Evolutionary conservation across 2,113 vertebrate species (phyloP).

Genomic region (Geococcyx californianus): DNA sequence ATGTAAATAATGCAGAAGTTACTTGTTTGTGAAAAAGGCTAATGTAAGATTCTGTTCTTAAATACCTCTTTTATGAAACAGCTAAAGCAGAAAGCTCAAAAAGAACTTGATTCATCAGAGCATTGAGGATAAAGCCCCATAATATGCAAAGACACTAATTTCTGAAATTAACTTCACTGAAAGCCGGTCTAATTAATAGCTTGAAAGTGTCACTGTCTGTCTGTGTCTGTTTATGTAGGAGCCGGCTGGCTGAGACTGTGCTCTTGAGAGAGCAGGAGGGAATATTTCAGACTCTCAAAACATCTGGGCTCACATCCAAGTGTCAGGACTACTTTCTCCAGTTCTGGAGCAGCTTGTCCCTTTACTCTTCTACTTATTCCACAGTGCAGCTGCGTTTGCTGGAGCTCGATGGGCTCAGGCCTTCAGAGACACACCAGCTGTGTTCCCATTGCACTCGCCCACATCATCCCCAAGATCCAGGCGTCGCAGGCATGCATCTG

Average conservation of each 20-base stretch:
- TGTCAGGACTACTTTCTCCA: neutral
- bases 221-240: slow-evolving; percentile 26
- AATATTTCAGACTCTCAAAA: slow-evolving; percentile 25
- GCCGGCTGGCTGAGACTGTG: neutral
- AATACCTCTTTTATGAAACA: neutral
- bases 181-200: slow-evolving; percentile 21
- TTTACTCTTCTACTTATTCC: neutral
- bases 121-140: neutral
- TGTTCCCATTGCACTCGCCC: neutral
- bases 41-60: neutral
- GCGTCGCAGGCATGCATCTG: neutral
- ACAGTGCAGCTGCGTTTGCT: neutral
- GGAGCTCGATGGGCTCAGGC: neutral
- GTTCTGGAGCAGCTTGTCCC: neutral
- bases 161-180: slow-evolving; percentile 26
- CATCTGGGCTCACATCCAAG: slow-evolving; percentile 16
- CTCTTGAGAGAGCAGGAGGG: slow-evolving; percentile 19
- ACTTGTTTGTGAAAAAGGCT: neutral
- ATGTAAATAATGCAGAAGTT: neutral
- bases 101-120: neutral
- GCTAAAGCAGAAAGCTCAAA: neutral
- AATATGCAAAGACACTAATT: slow-evolving; percentile 5
- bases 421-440: neutral
- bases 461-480: neutral
- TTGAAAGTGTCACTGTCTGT: slow-evolving; percentile 9